phyloP scores from a whole-genome alignment of 2,888 invertebrate genomes.

The Polymixis lichenea region DNA sequence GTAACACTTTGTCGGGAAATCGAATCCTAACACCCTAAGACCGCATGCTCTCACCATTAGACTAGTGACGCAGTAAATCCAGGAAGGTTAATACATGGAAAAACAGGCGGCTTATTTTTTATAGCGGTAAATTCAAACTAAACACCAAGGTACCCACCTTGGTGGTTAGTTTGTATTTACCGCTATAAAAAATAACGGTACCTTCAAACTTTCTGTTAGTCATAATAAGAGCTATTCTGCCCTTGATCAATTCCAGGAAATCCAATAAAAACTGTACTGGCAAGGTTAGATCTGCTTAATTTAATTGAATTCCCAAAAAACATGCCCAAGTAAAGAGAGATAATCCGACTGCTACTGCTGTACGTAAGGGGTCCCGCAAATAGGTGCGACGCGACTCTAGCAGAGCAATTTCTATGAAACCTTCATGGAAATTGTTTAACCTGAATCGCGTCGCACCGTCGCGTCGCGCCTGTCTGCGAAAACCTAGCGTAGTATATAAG shows the following conservation, averaged over 20 bases:
- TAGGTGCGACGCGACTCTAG: no score
- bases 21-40: not conserved
- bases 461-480: no score
- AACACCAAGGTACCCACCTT: no score
- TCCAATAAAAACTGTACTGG: slow-evolving; percentile 1
- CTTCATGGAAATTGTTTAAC: no score
- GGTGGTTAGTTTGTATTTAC: not conserved
- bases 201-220: no score
- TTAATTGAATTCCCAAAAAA: not conserved
- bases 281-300: slow-evolving; percentile 3
- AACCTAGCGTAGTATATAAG: not conserved
- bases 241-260: not conserved
- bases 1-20: not conserved
- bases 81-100: not conserved
- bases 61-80: not conserved
- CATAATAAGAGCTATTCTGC: not conserved
- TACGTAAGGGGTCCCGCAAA: not conserved
- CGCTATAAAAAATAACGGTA: not conserved
- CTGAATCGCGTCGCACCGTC: no score
- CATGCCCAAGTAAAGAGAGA: not conserved
- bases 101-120: not conserved
- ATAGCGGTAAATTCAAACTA: no score
- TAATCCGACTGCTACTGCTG: not conserved
- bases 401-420: no score
- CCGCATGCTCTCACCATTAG: not conserved